Evolutionary conservation across 2,888 invertebrate species (phyloP), one percentile per base, ranked within the genome.

Genomic region (Drosophila kuntzei): DNA sequence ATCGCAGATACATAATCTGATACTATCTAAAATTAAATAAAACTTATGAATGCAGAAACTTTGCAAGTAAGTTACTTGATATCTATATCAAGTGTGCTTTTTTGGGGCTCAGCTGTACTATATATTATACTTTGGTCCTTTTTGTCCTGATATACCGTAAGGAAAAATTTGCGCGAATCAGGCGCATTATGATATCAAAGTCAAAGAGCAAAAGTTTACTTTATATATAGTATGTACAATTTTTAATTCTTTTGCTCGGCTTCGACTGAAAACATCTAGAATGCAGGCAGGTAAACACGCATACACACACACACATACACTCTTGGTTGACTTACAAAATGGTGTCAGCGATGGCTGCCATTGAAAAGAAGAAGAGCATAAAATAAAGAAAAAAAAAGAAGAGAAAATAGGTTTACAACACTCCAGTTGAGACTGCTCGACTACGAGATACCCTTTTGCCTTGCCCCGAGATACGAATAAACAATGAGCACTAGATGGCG

Each of bases 151-250:
- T 53, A 25, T 32, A 32, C 51, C 71, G 25, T 71, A 76, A 62
- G 76, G 73, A 44, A 73, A 64, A 46, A 50, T 58, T 58, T 44
- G 65, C 34, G 71, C 51, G 63, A 64, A 59, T 57, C 66, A 51
- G 49, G 62, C 72, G 74, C 75, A 80, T 77, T 75, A 87, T 67
- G 76, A 66, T 66, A 63, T 62, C 76, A 84, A 71, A 84, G 82
- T 84, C 87, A 87, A 83, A 87, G 78, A 65, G 60, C 71, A 77
- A 80, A 83, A 87, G 85, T 84, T 76, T 80, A 78, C 80, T 84
- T 76, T 71, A 66, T 70, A 64, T 47, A 25, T 22, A 27, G 18
- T n/a, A 39, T 8, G 39, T n/a, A 73, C 62, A 63, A 66, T 75
- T 84, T 82, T 86, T 83, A 87, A 72, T 80, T 71, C 57, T 51